Evolutionary conservation across 2,797 vertebrate genomes (phyloP), one percentile per base, ranked within the genome.

Genomic region (Myripristis murdjan): DNA sequence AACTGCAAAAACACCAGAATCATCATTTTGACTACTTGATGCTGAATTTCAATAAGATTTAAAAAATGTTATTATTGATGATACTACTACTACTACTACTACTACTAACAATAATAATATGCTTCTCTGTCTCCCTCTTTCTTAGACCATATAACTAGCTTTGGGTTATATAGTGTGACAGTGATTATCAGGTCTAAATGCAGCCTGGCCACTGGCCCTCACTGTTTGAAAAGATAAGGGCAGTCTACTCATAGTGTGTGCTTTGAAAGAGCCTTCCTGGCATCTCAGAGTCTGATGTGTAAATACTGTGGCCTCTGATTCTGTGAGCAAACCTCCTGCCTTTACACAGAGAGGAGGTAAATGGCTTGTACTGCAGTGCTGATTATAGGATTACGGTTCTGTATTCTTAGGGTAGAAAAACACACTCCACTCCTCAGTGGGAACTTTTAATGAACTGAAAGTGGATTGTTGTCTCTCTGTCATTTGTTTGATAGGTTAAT

Each of bases 181-280:
- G n/a, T n/a, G 28, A 63, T 73, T 37, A 51, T 79, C 6, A 35
- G 3, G 20, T 57, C 26, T 31, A 70, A 24, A 46, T 56, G 54
- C 39, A 22, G 60, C 16, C 31, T 1, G 1, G 43, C 16, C 12
- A 35, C 51, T 70, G 26, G 41, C 2, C 37, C 37, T 23, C 33
- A 55, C 63, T 77, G 53, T 65, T 67, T 72, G 23, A 73, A 71
- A 56, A 65, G 63, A 76, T 46, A 47, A 73, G 44, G n/a, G 5
- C 12, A 37, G 22, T 61, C 15, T 55, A 49, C 64, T 33, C n/a
- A 26, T 24, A 18, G 28, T 61, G 39, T 73, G 15, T 76, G 41
- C 64, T 75, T 79, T 76, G 23, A 52, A 49, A 56, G 39, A 66
- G 26, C n/a, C 54, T 54, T 51, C 14, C 23, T 4, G 23, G 9